phyloP scores from a whole-genome alignment of 2,888 invertebrate species.

The Globia sparganii region DNA sequence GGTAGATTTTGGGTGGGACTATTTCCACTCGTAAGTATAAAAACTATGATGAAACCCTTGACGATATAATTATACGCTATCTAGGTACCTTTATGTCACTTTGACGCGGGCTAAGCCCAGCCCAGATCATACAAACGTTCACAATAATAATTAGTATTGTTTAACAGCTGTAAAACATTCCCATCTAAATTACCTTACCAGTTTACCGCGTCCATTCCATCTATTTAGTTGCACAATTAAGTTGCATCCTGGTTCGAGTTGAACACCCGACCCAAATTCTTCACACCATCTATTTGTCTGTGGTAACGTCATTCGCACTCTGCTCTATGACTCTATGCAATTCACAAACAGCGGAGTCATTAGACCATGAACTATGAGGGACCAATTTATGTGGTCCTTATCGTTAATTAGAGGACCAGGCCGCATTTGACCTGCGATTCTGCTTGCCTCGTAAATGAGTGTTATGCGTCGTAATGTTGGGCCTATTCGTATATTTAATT shows the following conservation, averaged over 20 bases:
- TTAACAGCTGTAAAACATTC: constrained; percentile 47
- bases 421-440: constrained; percentile 52
- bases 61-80: background rate
- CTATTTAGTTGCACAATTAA: constrained; percentile 67
- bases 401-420: constrained; percentile 47
- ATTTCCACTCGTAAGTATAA: no score
- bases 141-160: constrained; percentile 48
- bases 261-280: constrained; percentile 73
- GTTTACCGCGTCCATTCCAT: constrained; percentile 47
- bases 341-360: constrained; percentile 52
- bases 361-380: constrained; percentile 59
- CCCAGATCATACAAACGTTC: constrained; percentile 3
- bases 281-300: constrained; percentile 64
- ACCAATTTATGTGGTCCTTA: constrained; percentile 55
- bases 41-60: background rate
- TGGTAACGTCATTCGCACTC: constrained; percentile 60
- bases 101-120: background rate
- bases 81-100: background rate
- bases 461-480: constrained; percentile 45
- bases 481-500: constrained; percentile 28
- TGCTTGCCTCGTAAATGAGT: constrained; percentile 34
- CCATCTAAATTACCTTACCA: constrained; percentile 55
- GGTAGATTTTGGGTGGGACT: no score
- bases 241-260: constrained; percentile 71
- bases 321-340: constrained; percentile 50